A percentile compares a stretch with the other conserved stretches of the same genome.
These are phyloP conservation scores for Tipula confusa DNA, from an alignment of 2,888 invertebrate genomes.

Conservation along the genomic window DNA sequence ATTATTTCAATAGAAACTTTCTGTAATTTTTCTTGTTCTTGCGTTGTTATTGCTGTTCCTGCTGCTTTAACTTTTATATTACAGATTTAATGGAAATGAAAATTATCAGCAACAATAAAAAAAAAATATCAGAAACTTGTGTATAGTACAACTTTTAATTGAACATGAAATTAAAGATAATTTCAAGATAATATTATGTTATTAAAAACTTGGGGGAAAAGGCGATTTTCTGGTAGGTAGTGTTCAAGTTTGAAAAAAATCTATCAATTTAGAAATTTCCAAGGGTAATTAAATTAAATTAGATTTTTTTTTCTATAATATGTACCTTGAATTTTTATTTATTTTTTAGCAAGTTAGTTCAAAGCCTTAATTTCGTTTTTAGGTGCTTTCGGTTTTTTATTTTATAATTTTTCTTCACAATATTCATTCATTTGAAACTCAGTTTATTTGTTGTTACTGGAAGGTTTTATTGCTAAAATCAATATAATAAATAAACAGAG, in stretches of 20 bases:
- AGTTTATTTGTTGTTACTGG: neutral
- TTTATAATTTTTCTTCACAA: neutral
- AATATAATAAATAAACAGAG: neutral
- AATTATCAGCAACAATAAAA: neutral
- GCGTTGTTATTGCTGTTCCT: neutral
- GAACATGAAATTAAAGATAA: slow-evolving; percentile 25
- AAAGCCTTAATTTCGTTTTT: slow-evolving; percentile 13
- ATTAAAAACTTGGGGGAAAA: neutral
- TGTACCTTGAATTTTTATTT: neutral
- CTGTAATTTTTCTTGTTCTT: neutral
- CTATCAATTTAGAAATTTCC: neutral
- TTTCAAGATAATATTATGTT: neutral
- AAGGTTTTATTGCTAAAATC: neutral
- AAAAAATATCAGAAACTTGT: neutral
- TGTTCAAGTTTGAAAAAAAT: neutral
- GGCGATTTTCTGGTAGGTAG: neutral
- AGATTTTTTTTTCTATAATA: neutral
- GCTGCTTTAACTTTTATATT: neutral
- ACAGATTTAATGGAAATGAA: neutral
- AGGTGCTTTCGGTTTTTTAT: neutral
- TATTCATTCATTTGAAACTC: neutral
- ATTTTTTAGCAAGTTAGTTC: neutral
- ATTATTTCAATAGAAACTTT: slow-evolving; percentile 25
- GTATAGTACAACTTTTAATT: neutral
- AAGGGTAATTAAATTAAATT: neutral